phyloP scores from a whole-genome alignment of 2,888 invertebrate genomes.

The Rotaria sp. region DNA sequence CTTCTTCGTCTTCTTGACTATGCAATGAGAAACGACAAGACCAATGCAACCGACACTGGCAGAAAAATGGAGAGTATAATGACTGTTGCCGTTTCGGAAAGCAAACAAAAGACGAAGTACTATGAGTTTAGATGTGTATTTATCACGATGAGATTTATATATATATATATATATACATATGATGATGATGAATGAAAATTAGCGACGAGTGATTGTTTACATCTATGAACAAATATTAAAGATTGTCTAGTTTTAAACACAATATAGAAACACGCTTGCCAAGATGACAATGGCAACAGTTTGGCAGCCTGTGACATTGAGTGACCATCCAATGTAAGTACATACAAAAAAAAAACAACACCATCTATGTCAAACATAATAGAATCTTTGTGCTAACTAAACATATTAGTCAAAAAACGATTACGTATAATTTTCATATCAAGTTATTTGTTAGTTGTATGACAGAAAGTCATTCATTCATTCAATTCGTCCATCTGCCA shows the following conservation, averaged over 20 bases:
- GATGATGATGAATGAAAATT: background rate
- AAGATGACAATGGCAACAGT: slow-evolving; percentile 22
- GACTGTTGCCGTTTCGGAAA: background rate
- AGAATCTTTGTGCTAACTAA: background rate
- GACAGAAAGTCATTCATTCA: background rate
- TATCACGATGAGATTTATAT: background rate
- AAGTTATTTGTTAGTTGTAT: background rate
- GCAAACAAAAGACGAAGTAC: background rate
- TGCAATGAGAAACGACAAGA: background rate
- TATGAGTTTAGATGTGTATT: background rate
- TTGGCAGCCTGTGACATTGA: background rate
- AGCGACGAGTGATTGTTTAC: background rate
- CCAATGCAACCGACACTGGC: background rate
- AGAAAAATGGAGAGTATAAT: background rate
- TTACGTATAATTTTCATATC: background rate
- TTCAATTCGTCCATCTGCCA: background rate
- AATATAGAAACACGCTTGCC: background rate
- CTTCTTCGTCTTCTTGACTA: background rate
- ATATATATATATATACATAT: too few relatives aligned
- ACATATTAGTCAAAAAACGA: background rate
- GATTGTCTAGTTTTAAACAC: background rate
- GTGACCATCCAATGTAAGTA: slow-evolving; percentile 7
- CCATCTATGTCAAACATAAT: background rate
- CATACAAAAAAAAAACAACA: background rate
- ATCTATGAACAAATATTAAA: background rate